phyloP scores from a whole-genome alignment of 2,888 invertebrate genomes.

The Aspidiotus destructor region DNA sequence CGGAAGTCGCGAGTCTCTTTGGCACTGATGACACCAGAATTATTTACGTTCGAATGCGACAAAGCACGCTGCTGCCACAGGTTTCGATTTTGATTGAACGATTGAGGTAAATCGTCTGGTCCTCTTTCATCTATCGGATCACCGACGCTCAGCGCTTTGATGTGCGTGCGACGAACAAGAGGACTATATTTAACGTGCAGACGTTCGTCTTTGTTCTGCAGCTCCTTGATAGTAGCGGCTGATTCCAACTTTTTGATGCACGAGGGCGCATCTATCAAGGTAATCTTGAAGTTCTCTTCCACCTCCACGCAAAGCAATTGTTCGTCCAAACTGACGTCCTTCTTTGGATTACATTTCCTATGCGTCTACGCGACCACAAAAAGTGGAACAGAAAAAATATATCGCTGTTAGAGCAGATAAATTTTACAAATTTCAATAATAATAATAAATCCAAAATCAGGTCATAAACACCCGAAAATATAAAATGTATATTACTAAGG shows the following conservation, averaged over 20 bases:
- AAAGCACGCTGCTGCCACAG: slow-evolving; percentile 54
- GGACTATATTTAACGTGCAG: slow-evolving; percentile 17
- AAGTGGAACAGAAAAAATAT: slow-evolving; percentile 1
- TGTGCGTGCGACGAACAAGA: slow-evolving; percentile 25
- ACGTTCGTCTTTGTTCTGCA: slow-evolving; percentile 18
- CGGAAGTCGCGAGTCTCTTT: slow-evolving; percentile 15
- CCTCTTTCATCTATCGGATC: slow-evolving; percentile 16
- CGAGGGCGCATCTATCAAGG: slow-evolving; percentile 37
- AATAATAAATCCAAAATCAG: too few relatives aligned
- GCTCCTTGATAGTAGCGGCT: not conserved
- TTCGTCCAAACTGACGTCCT: slow-evolving; percentile 33
- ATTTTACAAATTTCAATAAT: too few relatives aligned
- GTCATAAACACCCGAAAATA: too few relatives aligned
- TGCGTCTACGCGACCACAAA: not conserved
- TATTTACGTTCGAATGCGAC: slow-evolving; percentile 44
- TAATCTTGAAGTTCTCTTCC: slow-evolving; percentile 33
- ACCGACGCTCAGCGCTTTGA: slow-evolving; percentile 34
- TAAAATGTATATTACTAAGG: too few relatives aligned
- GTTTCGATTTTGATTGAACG: slow-evolving; percentile 48
- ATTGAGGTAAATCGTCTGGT: slow-evolving; percentile 38
- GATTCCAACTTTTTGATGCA: slow-evolving; percentile 33
- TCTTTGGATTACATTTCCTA: slow-evolving; percentile 15
- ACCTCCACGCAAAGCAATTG: slow-evolving; percentile 34
- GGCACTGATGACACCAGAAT: slow-evolving; percentile 11
- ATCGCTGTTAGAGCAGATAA: too few relatives aligned